A percentile compares a stretch with the other conserved stretches of the same genome.
These are phyloP conservation scores for Helicoverpa assulta DNA, from an alignment of 2,888 invertebrate genomes.

Conservation along the genomic window DNA sequence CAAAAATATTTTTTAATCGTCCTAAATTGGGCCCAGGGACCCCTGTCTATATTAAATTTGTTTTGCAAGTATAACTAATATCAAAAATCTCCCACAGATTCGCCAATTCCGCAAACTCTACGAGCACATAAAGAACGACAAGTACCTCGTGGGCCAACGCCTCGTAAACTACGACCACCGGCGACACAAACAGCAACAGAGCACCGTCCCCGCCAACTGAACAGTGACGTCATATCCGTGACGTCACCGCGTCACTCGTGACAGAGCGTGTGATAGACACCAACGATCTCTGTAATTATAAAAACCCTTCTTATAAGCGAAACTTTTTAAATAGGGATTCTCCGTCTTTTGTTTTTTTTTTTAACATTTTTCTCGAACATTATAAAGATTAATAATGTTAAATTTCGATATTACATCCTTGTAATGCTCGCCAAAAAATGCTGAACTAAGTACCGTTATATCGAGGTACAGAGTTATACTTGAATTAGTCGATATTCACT, in stretches of 20 bases:
- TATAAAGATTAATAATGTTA: conserved; percentile 43
- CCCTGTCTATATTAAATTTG: too few relatives aligned
- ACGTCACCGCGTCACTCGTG: conserved; percentile 47
- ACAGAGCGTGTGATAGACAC: conserved; percentile 53
- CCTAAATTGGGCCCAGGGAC: too few relatives aligned
- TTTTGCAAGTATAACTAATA: not conserved
- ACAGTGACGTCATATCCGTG: conserved; percentile 18
- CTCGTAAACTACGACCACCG: conserved; percentile 99
- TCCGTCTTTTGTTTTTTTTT: conserved; percentile 34
- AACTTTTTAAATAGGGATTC: conserved; percentile 55
- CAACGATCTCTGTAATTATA: conserved; percentile 56
- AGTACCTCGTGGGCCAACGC: conserved; percentile 98
- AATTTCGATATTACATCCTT: conserved; percentile 22
- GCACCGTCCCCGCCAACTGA: conserved; percentile 76
- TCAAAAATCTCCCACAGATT: conserved; percentile 90
- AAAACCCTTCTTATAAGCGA: conserved; percentile 60
- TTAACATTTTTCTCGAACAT: conserved; percentile 27
- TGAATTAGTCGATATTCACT: conserved; percentile 55
- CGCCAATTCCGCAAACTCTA: conserved; percentile 98
- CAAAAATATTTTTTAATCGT: too few relatives aligned
- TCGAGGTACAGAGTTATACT: conserved; percentile 52
- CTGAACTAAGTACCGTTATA: conserved; percentile 37
- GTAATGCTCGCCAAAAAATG: conserved; percentile 43
- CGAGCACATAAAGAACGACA: conserved; percentile 99
- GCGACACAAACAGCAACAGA: conserved; percentile 90